Evolutionary conservation across 2,888 invertebrate genomes (phyloP), one percentile per base, ranked within the genome.

Genomic region (Liposcelis brunnea): DNA sequence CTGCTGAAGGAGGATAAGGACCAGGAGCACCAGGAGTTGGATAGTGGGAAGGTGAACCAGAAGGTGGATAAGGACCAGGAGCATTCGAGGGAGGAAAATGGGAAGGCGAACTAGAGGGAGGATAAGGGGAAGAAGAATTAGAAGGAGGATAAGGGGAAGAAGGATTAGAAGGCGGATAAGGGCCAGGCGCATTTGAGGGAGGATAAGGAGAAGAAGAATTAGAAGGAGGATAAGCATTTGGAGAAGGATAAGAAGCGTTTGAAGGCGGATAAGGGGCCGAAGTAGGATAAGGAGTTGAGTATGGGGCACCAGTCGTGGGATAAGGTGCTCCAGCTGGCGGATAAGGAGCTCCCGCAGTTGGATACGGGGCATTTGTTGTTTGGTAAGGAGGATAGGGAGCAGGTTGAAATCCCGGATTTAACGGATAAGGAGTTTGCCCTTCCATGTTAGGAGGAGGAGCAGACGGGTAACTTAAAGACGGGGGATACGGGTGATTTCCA

Each of bases 321-420:
- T 51, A 48, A 49, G 56, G 35, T 55, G 50, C 32, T 54, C 51
- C 10, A 55, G 53, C 47, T 56, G 57, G 5, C 35, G 26, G 49
- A 34, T 34, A n/a, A 46, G 40, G n/a, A 40, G 14, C 2, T 50
- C 26, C 26, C n/a, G 45, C 15, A n/a, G 12, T 19, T 26, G 47
- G 34, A 50, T 58, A 55, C 42, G 56, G 55, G 47, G 55, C 32
- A 18, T 18, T 49, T 11, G 47, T 38, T 19, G 42, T 47, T 38
- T 48, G 52, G 18, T 58, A 54, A 5, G 55, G 49, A 11, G 51
- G 52, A 38, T 50, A 52, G 18, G 59, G 50, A 36, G 55, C 53
- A 12, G 58, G 56, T 48, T 60, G 61, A 31, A 58, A 56, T 14
- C 52, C 52, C 2, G 55, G 54, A 43, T 53, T 53, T 11, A 51